Conservation (phyloP, 2,888 invertebrate species). For the Gnatocerus cornutus region DNA sequence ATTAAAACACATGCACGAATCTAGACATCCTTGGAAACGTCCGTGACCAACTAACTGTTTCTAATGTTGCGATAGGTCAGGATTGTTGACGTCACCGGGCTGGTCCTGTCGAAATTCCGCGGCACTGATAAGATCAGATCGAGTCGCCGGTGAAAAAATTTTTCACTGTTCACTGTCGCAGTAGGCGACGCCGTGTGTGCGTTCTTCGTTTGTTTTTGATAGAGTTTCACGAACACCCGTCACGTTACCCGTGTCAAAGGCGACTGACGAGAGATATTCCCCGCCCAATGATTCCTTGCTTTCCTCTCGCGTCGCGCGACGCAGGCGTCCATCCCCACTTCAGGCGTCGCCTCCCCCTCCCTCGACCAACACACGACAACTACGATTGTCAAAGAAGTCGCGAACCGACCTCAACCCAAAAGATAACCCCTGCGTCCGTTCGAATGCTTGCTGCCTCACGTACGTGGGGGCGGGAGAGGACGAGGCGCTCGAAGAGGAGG, state of each 20-base stretch:
- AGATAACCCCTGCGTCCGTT: constrained; percentile 62
- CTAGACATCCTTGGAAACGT: constrained; percentile 62
- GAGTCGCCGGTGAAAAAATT: neutral
- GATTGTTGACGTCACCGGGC: constrained; percentile 54
- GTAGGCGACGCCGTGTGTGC: constrained; percentile 8
- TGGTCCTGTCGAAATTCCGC: constrained; percentile 54
- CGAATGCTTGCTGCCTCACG: constrained; percentile 34
- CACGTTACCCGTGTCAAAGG: constrained; percentile 53
- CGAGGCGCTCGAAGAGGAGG: neutral
- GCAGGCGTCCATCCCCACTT: constrained; percentile 66
- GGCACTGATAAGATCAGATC: constrained; percentile 6
- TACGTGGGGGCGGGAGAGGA: constrained; percentile 3
- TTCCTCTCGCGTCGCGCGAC: constrained; percentile 62
- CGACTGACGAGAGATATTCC: constrained; percentile 65
- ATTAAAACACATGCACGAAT: constrained; percentile 45
- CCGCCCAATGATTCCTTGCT: constrained; percentile 63
- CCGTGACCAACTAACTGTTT: constrained; percentile 69
- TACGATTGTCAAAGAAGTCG: constrained; percentile 66
- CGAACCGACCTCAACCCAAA: constrained; percentile 67
- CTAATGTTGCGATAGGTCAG: constrained; percentile 69
- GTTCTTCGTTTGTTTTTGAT: constrained; percentile 30
- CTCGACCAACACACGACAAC: constrained; percentile 61
- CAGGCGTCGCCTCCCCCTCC: constrained; percentile 61
- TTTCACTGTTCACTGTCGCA: constrained; percentile 5
- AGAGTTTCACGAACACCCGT: constrained; percentile 24